Percentiles rank a stretch among this genome's conserved stretches.
phyloP scores from a whole-genome alignment of 2,113 vertebrate species.

The Puntigrus tetrazona region DNA sequence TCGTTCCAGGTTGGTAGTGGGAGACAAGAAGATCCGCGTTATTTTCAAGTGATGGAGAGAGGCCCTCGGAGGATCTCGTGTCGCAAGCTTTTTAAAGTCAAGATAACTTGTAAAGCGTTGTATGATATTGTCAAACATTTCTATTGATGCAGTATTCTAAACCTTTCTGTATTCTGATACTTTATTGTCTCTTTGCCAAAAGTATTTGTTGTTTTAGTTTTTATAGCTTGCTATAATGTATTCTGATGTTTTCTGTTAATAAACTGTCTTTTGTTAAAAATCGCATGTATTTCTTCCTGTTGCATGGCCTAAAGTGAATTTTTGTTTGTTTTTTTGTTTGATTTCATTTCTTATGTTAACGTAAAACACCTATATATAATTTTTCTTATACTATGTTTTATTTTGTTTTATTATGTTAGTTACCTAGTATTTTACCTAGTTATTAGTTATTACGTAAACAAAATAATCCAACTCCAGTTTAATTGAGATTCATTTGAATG shows the following conservation, averaged over 20 bases:
- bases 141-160: slow-evolving; percentile 16
- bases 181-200: background rate
- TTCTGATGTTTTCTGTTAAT: slow-evolving; percentile 34
- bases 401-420: too few species aligned
- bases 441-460: too few species aligned
- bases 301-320: too few species aligned
- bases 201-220: background rate
- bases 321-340: too few species aligned
- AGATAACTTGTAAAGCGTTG: slow-evolving; percentile 12
- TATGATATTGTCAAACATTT: slow-evolving; percentile 37
- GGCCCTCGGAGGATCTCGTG: background rate
- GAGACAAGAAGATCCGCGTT: slow-evolving; percentile 67
- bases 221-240: slow-evolving; percentile 28
- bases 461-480: too few species aligned
- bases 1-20: slow-evolving; percentile 64
- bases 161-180: background rate
- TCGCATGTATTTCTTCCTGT: slow-evolving; percentile 37
- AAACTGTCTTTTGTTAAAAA: slow-evolving; percentile 50
- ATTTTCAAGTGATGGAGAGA: slow-evolving; percentile 61
- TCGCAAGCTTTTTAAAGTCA: slow-evolving; percentile 5
- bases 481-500: too few species aligned
- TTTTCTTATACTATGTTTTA: too few species aligned
- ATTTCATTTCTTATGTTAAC: too few species aligned
- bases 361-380: too few species aligned
- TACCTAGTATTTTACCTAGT: too few species aligned